Conservation (phyloP, 1,140 invertebrate species). For the Bombus sibiricus region DNA sequence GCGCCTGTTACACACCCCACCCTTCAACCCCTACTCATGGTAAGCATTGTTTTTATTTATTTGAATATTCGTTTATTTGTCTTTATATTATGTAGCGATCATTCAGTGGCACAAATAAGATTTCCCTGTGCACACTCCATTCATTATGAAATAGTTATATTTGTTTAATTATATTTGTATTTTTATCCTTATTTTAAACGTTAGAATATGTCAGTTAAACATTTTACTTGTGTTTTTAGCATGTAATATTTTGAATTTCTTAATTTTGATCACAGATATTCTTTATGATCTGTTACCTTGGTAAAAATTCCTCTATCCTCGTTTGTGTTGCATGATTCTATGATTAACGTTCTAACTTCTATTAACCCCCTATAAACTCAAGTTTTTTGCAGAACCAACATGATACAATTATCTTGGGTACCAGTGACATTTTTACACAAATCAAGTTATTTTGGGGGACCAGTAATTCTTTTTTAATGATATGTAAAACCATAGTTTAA, state of each 20-base stretch:
- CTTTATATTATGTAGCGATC: conserved; percentile 59
- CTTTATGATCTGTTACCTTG: conserved; percentile 29
- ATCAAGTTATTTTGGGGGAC: conserved; percentile 19
- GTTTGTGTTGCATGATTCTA: conserved; percentile 73
- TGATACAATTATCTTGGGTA: conserved; percentile 41
- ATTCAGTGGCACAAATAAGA: conserved; percentile 56
- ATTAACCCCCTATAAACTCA: conserved; percentile 70
- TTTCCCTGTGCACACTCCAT: conserved; percentile 57
- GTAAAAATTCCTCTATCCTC: conserved; percentile 53
- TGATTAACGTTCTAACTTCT: conserved; percentile 77
- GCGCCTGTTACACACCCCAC: conserved; percentile 83
- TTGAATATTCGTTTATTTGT: conserved; percentile 73
- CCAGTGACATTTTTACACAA: conserved; percentile 33
- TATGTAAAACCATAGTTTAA: conserved; percentile 6
- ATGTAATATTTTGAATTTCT: conserved; percentile 12
- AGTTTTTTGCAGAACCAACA: conserved; percentile 63
- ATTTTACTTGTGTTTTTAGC: conserved; percentile 28
- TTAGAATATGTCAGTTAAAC: conserved; percentile 17
- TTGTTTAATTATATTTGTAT: conserved; percentile 33
- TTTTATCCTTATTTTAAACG: conserved; percentile 26
- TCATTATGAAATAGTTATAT: conserved; percentile 32
- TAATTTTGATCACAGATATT: conserved; percentile 30
- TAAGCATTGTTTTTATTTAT: conserved; percentile 83
- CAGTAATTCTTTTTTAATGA: not conserved
- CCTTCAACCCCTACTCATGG: conserved; percentile 82